Evolutionary conservation across 2,797 vertebrate genomes (phyloP).

Genomic region (Etheostoma nigrum): DNA sequence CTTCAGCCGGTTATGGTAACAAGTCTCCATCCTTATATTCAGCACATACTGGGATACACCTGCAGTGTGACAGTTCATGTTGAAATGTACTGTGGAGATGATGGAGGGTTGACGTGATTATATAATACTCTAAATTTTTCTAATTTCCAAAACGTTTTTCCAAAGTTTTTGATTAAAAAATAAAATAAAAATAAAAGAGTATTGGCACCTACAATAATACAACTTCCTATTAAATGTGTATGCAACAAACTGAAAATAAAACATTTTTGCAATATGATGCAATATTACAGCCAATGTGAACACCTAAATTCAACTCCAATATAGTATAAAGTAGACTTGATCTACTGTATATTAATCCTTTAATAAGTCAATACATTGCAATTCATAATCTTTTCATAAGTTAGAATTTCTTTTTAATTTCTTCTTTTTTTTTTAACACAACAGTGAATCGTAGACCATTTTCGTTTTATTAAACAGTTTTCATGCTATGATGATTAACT

Average conservation of each 20-base stretch:
- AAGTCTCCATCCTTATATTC: neutral
- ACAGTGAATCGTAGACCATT: slow-evolving; percentile 10
- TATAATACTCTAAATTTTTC: neutral
- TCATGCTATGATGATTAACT: slow-evolving; percentile 37
- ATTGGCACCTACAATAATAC: slow-evolving; percentile 15
- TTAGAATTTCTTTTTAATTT: neutral
- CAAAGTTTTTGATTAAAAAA: neutral
- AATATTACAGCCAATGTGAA: neutral
- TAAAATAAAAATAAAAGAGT: no score
- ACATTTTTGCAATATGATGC: neutral
- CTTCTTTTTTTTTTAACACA: neutral
- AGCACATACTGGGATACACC: neutral
- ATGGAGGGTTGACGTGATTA: neutral
- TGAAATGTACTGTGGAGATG: neutral
- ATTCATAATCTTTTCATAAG: slow-evolving; percentile 7
- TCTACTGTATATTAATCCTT: neutral
- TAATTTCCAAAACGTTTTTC: neutral
- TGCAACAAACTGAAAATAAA: neutral
- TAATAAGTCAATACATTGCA: slow-evolving; percentile 17
- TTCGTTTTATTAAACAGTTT: slow-evolving; percentile 30
- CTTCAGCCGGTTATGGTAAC: slow-evolving; percentile 1
- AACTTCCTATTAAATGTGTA: neutral
- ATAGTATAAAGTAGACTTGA: neutral
- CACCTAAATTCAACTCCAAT: neutral
- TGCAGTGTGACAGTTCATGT: neutral